Evolutionary conservation across 30 jellyfish, hydroid and myxozoan genomes (phyloP), one percentile per base, ranked within the genome.

Genomic region (Aurelia coerulea): DNA sequence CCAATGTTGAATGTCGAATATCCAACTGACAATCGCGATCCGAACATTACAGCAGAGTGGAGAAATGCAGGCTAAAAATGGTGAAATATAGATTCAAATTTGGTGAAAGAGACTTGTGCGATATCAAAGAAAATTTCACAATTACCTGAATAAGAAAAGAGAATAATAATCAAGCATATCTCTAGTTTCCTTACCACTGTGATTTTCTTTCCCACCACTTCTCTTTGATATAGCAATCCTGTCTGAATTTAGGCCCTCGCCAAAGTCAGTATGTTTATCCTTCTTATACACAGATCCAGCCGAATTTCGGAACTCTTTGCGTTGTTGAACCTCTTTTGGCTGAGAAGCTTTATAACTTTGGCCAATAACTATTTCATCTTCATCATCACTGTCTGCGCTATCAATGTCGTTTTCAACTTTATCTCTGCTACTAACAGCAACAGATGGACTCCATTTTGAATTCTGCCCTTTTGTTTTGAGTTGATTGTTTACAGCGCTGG

Each of bases 391-490:
- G 13, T 59, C 65, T 1, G 18, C 41, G 74, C 70, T 65, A 12
- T 18, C 68, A 19, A 70, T 35, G 8, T 70, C 86, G 5, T 83
- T 81, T 17, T 60, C 80, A 19, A 39, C 70, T 12, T 53, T 39
- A 12, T 66, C 81, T 65, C 58, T 84, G 17, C 74, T 62, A 53
- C 64, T 50, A 63, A 71, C 19, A 42, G 65, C 37, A 41, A 32
- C 14, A 42, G 79, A 70, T 12, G 89, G 80, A 58, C 66, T 19
- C 89, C 89, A 79, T 65, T 79, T 79, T 79, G 80, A 64, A 79
- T 65, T 49, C 66, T 79, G 73, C 79, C 33, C 74, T 29, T 76
- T 42, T 16, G 74, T 33, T 34, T 74, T 19, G 35, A 17, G 35
- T 33, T 17, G 58, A 35, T 74, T 84, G 73, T 84, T 84, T 71